Evolutionary conservation across 2,113 vertebrate genomes (phyloP).

Genomic region (Dromas ardeola): DNA sequence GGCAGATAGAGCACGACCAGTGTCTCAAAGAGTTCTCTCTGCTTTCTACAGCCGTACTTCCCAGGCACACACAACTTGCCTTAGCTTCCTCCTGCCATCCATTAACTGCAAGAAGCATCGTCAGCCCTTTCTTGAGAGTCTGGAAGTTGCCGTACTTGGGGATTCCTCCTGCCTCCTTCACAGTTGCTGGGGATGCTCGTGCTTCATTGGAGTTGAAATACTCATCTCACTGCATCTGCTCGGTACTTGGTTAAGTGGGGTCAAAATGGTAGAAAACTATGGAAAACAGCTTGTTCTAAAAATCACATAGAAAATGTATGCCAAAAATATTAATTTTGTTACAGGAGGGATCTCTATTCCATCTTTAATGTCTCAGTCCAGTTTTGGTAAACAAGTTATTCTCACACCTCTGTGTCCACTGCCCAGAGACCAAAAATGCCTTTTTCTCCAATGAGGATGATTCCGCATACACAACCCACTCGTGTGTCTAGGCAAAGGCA

Average conservation of each 20-base stretch:
- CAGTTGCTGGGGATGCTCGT: neutral
- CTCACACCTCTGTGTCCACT: neutral
- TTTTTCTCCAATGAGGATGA: neutral
- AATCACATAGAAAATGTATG: neutral
- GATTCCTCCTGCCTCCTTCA: neutral
- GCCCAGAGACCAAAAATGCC: neutral
- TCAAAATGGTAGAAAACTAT: neutral
- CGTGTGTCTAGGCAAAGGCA: neutral
- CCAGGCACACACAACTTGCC: neutral
- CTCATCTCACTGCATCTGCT: neutral
- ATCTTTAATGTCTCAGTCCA: neutral
- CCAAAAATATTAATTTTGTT: neutral
- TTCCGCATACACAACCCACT: neutral
- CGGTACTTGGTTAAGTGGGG: neutral
- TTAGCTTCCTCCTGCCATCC: neutral
- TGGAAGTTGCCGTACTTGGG: neutral
- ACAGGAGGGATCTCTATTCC: neutral
- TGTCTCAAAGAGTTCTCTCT: neutral
- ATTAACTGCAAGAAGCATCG: neutral
- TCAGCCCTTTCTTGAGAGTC: neutral
- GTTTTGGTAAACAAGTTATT: neutral
- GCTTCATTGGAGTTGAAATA: neutral
- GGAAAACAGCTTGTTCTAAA: neutral
- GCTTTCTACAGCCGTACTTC: neutral
- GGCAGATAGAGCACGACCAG: neutral